These are phyloP conservation scores for Aldrovandia affinis DNA, from an alignment of 2,797 vertebrate genomes.

Conservation along the genomic window DNA sequence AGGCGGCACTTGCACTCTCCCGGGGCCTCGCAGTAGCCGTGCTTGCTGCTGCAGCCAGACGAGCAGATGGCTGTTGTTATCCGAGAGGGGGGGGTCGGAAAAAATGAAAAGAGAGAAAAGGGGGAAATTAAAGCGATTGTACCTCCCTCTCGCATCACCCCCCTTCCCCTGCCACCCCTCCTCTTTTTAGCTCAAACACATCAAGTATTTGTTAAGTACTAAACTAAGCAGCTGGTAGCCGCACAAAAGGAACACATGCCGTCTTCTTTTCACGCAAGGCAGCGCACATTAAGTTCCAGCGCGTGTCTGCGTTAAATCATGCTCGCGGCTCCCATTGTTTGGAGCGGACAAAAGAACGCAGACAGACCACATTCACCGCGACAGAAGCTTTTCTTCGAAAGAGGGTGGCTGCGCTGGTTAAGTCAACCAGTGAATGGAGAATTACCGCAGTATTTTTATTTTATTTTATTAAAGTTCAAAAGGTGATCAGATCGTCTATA, in stretches of 20 bases:
- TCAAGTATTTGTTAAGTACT: slow-evolving; percentile 71
- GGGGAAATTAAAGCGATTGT: slow-evolving; percentile 54
- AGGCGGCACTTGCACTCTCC: slow-evolving; percentile 80
- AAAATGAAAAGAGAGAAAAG: slow-evolving; percentile 33
- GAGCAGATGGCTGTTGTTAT: slow-evolving; percentile 81
- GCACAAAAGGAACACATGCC: slow-evolving; percentile 79
- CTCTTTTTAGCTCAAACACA: slow-evolving; percentile 50
- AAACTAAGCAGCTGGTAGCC: slow-evolving; percentile 68
- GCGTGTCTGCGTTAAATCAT: slow-evolving; percentile 65
- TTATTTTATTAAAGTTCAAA: background rate
- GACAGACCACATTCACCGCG: slow-evolving; percentile 47
- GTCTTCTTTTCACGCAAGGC: slow-evolving; percentile 71
- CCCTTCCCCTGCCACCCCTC: slow-evolving; percentile 43
- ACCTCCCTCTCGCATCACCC: slow-evolving; percentile 47
- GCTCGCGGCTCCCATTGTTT: slow-evolving; percentile 62
- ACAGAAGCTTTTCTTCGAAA: slow-evolving; percentile 49
- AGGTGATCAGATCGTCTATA: background rate
- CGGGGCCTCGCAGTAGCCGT: slow-evolving; percentile 78
- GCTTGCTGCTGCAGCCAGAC: slow-evolving; percentile 75
- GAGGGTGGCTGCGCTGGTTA: slow-evolving; percentile 53
- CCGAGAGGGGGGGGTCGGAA: slow-evolving; percentile 52
- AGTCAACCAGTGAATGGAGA: slow-evolving; percentile 58
- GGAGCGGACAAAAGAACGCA: slow-evolving; percentile 63
- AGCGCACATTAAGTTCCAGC: slow-evolving; percentile 69
- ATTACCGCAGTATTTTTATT: background rate